Evolutionary conservation across 2,797 vertebrate species (phyloP).

Genomic region (Phoxinus dragarum): DNA sequence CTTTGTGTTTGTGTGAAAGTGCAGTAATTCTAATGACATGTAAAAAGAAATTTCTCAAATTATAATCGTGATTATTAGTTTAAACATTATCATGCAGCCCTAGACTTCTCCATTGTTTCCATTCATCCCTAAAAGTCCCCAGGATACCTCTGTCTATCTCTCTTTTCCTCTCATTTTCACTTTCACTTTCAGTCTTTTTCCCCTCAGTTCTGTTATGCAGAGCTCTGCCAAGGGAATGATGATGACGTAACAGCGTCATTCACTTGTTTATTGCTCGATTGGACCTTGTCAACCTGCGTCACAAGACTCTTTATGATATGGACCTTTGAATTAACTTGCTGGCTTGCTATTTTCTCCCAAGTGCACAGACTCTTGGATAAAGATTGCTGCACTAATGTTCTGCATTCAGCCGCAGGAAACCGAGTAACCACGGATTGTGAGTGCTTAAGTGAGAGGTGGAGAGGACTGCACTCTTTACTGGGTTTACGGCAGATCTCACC

Average conservation of each 20-base stretch:
- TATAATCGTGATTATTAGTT: neutral
- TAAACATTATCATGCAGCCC: neutral
- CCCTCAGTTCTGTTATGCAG: neutral
- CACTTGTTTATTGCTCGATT: neutral
- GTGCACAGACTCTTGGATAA: neutral
- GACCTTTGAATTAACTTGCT: constrained; percentile 3
- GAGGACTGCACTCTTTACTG: constrained; percentile 2
- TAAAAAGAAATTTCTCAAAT: neutral
- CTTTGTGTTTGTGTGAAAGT: neutral
- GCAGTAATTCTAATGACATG: neutral
- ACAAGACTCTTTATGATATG: constrained; percentile 3
- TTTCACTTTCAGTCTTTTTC: constrained; percentile 34
- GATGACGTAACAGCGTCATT: neutral
- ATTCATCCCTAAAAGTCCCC: constrained; percentile 16
- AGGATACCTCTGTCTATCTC: neutral
- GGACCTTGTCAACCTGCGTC: neutral
- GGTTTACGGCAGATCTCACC: neutral
- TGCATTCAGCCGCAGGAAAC: constrained; percentile 18
- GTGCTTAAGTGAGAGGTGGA: constrained; percentile 29
- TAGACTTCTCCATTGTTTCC: neutral
- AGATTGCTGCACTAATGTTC: neutral
- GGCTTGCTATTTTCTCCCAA: neutral
- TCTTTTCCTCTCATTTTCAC: constrained; percentile 30
- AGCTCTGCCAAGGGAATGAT: neutral
- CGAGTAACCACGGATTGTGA: neutral